Conservation (phyloP, 2,113 vertebrate species). For the Hypocryptadius cinnamomeus region DNA sequence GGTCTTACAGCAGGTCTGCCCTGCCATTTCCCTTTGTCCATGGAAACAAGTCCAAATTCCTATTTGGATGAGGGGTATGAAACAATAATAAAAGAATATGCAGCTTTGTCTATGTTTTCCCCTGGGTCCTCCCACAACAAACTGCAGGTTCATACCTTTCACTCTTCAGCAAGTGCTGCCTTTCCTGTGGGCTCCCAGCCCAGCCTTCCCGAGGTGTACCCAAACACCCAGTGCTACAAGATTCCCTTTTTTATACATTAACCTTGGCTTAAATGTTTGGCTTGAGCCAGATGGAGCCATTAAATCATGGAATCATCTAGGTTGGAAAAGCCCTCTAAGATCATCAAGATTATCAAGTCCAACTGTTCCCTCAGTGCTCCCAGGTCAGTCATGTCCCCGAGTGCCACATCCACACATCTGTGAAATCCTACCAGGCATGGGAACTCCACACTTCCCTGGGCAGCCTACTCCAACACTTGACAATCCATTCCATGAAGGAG, state of each 20-base stretch:
- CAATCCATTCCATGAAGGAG: background rate
- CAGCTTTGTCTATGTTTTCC: background rate
- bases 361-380: background rate
- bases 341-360: background rate
- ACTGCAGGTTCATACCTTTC: background rate
- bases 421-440: background rate
- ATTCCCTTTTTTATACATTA: background rate
- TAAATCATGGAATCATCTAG: background rate
- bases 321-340: background rate
- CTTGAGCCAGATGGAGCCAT: background rate
- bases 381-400: background rate
- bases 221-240: accelerated
- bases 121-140: background rate
- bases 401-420: background rate
- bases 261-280: background rate
- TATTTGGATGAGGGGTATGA: background rate
- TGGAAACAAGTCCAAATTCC: background rate
- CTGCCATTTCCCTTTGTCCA: background rate
- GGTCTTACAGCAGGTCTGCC: background rate
- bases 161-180: background rate
- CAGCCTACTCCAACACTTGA: background rate
- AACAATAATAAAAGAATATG: background rate
- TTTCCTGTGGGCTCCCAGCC: background rate
- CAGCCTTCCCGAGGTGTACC: accelerated
- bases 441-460: background rate